Conservation (phyloP, 1,140 invertebrate genomes). For the Rhopalosiphum padi region DNA sequence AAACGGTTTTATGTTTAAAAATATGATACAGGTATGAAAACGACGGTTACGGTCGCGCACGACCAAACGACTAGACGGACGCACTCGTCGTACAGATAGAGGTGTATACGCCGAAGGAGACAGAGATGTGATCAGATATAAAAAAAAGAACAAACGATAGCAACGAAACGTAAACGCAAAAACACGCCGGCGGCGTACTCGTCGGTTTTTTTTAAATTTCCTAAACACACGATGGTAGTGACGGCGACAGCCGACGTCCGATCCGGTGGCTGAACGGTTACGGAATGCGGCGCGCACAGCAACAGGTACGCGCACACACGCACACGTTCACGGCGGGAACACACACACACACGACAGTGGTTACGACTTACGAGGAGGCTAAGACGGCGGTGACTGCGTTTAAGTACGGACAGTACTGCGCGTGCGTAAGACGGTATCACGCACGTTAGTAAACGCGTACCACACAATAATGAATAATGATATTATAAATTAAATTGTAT, state of each 20-base stretch:
- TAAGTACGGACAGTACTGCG: not conserved
- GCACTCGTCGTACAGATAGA: not conserved
- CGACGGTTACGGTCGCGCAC: not conserved
- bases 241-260: conserved; percentile 28
- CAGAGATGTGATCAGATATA: not conserved
- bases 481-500: not conserved
- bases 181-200: not conserved
- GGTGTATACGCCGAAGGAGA: not conserved
- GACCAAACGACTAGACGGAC: not conserved
- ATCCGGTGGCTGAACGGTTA: conserved; percentile 30
- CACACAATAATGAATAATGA: not conserved
- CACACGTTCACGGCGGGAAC: conserved; percentile 5
- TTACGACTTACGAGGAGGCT: not conserved
- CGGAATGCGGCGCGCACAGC: conserved; percentile 35
- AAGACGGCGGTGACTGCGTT: not conserved
- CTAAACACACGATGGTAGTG: not conserved
- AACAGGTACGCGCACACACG: conserved; percentile 36
- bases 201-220: not conserved
- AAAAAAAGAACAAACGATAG: not conserved
- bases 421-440: not conserved
- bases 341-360: not conserved
- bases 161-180: not conserved
- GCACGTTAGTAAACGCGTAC: not conserved
- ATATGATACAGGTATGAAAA: not conserved
- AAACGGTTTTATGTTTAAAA: not conserved